These are phyloP conservation scores for Agrotis clavis DNA, from an alignment of 2,888 invertebrate genomes.

Conservation along the genomic window DNA sequence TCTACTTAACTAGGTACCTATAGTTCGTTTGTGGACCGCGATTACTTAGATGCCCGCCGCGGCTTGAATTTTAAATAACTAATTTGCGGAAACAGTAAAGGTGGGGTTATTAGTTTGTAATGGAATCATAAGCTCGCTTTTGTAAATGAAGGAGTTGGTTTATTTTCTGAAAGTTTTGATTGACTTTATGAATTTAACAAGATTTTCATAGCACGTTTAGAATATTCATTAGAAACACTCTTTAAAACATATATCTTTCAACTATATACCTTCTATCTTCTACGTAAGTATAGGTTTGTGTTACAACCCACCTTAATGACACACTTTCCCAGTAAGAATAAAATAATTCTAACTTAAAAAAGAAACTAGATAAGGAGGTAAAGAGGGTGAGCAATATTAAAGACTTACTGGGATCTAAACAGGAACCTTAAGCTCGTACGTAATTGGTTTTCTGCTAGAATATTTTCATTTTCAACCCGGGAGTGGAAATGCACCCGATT, in stretches of 20 bases:
- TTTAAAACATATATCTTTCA: background rate
- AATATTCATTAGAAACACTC: background rate
- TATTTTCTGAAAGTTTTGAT: slow-evolving; percentile 27
- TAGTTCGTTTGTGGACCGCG: slow-evolving; percentile 75
- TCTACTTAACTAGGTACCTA: slow-evolving; percentile 77
- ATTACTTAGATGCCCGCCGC: slow-evolving; percentile 56
- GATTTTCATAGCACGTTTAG: background rate
- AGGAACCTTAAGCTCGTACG: slow-evolving; percentile 18
- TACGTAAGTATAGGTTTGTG: too few relatives aligned
- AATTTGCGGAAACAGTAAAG: slow-evolving; percentile 67
- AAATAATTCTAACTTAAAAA: too few relatives aligned
- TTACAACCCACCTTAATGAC: too few relatives aligned
- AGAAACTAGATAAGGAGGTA: background rate
- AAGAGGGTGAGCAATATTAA: background rate
- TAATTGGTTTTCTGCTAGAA: slow-evolving; percentile 50
- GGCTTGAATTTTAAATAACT: slow-evolving; percentile 76
- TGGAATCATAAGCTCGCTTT: slow-evolving; percentile 51
- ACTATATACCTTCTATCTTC: too few relatives aligned
- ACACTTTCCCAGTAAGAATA: too few relatives aligned
- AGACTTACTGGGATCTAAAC: slow-evolving; percentile 14
- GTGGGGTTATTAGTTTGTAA: slow-evolving; percentile 58
- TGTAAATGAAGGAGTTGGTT: slow-evolving; percentile 21
- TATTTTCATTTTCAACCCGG: slow-evolving; percentile 42
- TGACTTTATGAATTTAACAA: slow-evolving; percentile 2
- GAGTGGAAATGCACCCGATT: slow-evolving; percentile 48